phyloP scores from a whole-genome alignment of 2,888 invertebrate species.

The Belgica antarctica region DNA sequence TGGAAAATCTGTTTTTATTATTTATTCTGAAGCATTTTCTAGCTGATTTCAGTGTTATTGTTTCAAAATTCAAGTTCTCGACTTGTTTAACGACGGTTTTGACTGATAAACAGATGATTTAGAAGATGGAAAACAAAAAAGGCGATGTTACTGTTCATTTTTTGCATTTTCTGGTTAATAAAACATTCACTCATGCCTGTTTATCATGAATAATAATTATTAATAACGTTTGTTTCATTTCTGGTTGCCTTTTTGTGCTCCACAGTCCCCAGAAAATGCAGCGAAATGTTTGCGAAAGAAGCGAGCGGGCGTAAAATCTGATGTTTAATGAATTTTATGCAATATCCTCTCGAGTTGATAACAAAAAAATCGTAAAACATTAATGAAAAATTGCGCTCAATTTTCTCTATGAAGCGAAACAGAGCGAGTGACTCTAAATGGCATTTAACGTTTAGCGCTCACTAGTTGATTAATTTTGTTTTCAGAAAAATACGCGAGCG shows the following conservation, averaged over 20 bases:
- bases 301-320: not conserved
- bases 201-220: not conserved
- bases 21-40: not conserved
- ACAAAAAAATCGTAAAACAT: conserved; percentile 14
- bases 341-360: conserved; percentile 22
- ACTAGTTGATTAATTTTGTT: conserved; percentile 29
- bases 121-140: conserved; percentile 2
- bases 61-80: too few relatives aligned
- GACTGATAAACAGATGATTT: too few relatives aligned
- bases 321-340: conserved; percentile 12
- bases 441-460: conserved; percentile 9
- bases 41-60: too few relatives aligned
- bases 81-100: not conserved
- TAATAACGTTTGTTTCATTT: conserved; percentile 10
- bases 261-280: not conserved
- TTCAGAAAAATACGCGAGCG: conserved; percentile 13
- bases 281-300: not conserved
- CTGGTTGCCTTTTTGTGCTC: not conserved
- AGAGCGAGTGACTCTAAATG: conserved; percentile 3
- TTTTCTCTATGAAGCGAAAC: conserved; percentile 20
- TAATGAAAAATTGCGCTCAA: conserved; percentile 27
- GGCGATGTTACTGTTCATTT: not conserved
- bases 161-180: conserved; percentile 4
- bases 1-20: too few relatives aligned
- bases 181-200: not conserved